Base-by-base conservation (phyloP, 2,888 invertebrate genomes). In the Andrena praecox region DNA sequence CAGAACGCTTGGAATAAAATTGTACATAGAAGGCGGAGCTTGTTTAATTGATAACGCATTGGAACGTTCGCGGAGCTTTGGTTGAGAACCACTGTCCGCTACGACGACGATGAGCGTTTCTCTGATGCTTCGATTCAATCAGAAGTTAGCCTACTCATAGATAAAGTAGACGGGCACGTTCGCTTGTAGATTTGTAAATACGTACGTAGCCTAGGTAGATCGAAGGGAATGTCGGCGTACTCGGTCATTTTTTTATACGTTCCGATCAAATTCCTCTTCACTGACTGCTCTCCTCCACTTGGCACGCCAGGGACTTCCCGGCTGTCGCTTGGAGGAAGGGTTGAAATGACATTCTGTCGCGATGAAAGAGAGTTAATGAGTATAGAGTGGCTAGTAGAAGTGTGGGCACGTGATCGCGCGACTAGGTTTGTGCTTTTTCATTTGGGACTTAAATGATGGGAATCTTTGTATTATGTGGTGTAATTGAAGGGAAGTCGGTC, bases 171-270 rank as follows among this genome's bases (percentile, higher is more conserved):
- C 27, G 67, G 85, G 85, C 82, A 87, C 85, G 80, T 84, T 87
- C 82, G 87, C 87, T 87, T 89, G 87, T 90, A 90, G 89, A 90
- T 88, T 90, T 89, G 87, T 90, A 88, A 83, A 89, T 85, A 89
- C 72, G 82, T 85, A 86, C 74, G 82, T 85, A 86, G 77, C 74
- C 71, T 48, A 78, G 42, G n/a, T 73, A 74, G 52, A 71, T 77
- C 74, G 71, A 84, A 69, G 50, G 83, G 83, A 85, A 82, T 81
- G 85, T 88, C 80, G 86, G 81, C 76, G 75, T 85, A 72, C 60
- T 64, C 78, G 60, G 29, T 78, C 62, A 50, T 78, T 80, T 76
- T 76, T 77, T 68, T 80, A 72, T 72, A 48, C 50, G 29, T 20
- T 31, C 8, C 7, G 54, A 60, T 64, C 70, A 7, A 59, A 29